Evolutionary conservation across 2,113 vertebrate genomes (phyloP).

Genomic region (Rhinopomastus cyanomelas): DNA sequence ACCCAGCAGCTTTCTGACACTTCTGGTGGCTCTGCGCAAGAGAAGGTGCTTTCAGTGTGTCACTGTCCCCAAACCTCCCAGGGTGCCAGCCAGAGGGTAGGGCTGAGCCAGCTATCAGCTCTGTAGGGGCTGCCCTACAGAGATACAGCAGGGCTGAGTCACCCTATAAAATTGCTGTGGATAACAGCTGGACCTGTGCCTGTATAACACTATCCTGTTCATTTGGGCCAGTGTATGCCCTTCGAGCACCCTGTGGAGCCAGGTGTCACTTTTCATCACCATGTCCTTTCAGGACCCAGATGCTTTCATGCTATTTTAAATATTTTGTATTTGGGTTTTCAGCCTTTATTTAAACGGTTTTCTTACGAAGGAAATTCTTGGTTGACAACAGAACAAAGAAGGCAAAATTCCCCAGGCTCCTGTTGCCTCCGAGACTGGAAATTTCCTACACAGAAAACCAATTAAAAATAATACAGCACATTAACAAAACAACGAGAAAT

Average conservation of each 20-base stretch:
- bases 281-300: no score
- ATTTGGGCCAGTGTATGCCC: rapidly evolving
- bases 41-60: no score
- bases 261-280: neutral
- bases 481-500: neutral
- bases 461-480: neutral
- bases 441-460: neutral
- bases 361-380: neutral
- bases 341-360: neutral
- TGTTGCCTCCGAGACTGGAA: neutral
- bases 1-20: no score
- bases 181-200: no score
- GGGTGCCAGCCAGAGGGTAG: no score
- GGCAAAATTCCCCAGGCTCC: neutral
- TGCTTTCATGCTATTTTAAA: neutral
- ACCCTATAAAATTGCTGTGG: no score
- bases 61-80: no score
- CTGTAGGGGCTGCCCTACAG: no score
- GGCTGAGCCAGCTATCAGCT: no score
- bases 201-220: no score
- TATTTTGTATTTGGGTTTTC: neutral
- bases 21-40: no score
- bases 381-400: neutral
- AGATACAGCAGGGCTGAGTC: no score
- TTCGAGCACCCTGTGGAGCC: neutral